Percentiles rank a stretch among this genome's conserved stretches.
phyloP scores from a whole-genome alignment of 1,140 invertebrate genomes.

The Zaprionus kolodkinae region DNA sequence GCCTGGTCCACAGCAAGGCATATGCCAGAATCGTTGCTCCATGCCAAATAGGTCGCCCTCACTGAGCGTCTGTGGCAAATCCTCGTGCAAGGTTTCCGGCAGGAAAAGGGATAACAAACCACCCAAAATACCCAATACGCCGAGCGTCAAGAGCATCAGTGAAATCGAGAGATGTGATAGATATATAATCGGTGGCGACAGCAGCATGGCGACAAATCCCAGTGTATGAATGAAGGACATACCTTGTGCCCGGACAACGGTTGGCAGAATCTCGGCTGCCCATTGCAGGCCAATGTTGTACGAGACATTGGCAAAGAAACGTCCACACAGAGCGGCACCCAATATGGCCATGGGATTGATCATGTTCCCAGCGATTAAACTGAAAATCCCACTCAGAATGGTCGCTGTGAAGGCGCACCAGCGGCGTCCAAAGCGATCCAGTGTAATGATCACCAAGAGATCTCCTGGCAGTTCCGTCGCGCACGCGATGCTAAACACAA shows the following conservation, averaged over 20 bases:
- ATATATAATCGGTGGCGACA: constrained; percentile 93
- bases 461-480: constrained; percentile 91
- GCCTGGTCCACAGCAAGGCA: constrained; percentile 87
- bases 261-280: constrained; percentile 93
- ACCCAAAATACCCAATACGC: constrained; percentile 89
- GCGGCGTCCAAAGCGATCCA: constrained; percentile 92
- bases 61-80: constrained; percentile 91
- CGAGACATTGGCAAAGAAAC: constrained; percentile 93
- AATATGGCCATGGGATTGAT: constrained; percentile 88
- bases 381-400: constrained; percentile 91
- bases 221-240: constrained; percentile 93
- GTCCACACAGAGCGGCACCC: constrained; percentile 89
- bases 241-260: constrained; percentile 93
- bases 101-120: constrained; percentile 90
- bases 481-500: constrained; percentile 93
- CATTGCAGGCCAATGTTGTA: constrained; percentile 96
- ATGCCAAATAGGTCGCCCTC: constrained; percentile 93
- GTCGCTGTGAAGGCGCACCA: constrained; percentile 93
- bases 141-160: constrained; percentile 90
- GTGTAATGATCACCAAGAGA: constrained; percentile 90
- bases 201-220: constrained; percentile 92
- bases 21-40: constrained; percentile 90
- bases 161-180: constrained; percentile 88
- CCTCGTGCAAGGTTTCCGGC: constrained; percentile 93
- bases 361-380: constrained; percentile 89